These are phyloP conservation scores for Halichondria panicea DNA, from an alignment of 37 sponge, comb jelly and placozoan genomes.

Conservation along the genomic window DNA sequence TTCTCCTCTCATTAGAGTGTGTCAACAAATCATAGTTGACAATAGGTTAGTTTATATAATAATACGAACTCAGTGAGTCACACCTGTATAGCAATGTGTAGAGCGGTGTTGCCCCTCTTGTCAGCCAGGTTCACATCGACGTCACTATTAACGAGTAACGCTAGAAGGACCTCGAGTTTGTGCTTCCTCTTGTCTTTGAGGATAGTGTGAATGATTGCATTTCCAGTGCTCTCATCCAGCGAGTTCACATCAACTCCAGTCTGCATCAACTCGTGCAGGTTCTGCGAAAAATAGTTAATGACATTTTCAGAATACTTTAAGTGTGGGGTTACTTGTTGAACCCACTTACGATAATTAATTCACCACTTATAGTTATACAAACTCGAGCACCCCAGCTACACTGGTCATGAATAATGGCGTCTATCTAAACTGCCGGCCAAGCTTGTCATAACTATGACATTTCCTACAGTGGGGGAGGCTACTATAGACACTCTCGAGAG, in stretches of 20 bases:
- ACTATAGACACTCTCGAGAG: no score
- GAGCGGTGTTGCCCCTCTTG: conserved; percentile 12
- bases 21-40: background rate
- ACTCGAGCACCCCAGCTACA: no score
- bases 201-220: conserved; percentile 43
- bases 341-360: no score
- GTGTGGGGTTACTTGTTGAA: no score
- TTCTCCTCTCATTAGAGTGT: background rate
- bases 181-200: conserved; percentile 29
- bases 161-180: conserved; percentile 11
- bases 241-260: conserved; percentile 11
- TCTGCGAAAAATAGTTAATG: no score
- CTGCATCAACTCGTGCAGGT: background rate
- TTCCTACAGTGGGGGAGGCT: no score
- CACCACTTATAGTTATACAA: no score
- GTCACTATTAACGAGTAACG: conserved; percentile 32
- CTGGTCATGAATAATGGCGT: no score
- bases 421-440: no score
- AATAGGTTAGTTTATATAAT: no score
- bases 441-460: no score
- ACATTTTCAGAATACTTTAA: no score
- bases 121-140: conserved; percentile 27
- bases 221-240: conserved; percentile 12
- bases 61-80: background rate
- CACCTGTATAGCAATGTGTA: conserved; percentile 51